These are phyloP conservation scores for Idaea straminata DNA, from an alignment of 2,888 invertebrate species.

Conservation along the genomic window DNA sequence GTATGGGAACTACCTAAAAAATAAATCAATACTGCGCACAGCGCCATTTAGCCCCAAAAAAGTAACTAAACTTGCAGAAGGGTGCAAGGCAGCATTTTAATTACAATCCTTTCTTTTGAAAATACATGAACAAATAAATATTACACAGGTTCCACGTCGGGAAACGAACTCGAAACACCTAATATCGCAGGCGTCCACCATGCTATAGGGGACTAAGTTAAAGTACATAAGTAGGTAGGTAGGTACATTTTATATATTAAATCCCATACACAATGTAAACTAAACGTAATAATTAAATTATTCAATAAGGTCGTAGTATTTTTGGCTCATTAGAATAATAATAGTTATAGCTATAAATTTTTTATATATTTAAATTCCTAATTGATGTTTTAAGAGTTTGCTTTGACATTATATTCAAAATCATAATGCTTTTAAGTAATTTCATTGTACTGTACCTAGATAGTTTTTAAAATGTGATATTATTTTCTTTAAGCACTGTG, in stretches of 20 bases:
- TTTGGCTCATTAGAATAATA: constrained; percentile 56
- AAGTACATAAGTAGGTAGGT: not conserved
- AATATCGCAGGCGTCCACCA: not conserved
- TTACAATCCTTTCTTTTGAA: too few species aligned
- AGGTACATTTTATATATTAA: constrained; percentile 21
- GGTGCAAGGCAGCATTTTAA: too few species aligned
- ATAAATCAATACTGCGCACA: not conserved
- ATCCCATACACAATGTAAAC: constrained; percentile 9
- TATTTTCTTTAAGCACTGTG: constrained; percentile 4
- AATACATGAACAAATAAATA: too few species aligned
- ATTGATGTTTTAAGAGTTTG: not conserved
- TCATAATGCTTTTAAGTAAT: constrained; percentile 15
- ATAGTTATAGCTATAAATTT: constrained; percentile 1
- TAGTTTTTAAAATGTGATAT: constrained; percentile 3
- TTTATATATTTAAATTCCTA: not conserved
- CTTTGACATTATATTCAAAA: constrained; percentile 1
- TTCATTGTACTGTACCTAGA: constrained; percentile 10
- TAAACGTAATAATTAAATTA: constrained; percentile 8
- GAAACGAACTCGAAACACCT: too few species aligned
- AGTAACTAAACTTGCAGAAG: too few species aligned
- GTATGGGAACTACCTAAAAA: not conserved
- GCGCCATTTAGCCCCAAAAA: not conserved
- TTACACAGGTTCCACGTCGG: too few species aligned
- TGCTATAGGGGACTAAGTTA: not conserved
- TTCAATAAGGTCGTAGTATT: constrained; percentile 18